A percentile compares a stretch with the other conserved stretches of the same genome.
Conservation (phyloP, 2,888 invertebrate genomes). For the Limnephilus marmoratus region DNA sequence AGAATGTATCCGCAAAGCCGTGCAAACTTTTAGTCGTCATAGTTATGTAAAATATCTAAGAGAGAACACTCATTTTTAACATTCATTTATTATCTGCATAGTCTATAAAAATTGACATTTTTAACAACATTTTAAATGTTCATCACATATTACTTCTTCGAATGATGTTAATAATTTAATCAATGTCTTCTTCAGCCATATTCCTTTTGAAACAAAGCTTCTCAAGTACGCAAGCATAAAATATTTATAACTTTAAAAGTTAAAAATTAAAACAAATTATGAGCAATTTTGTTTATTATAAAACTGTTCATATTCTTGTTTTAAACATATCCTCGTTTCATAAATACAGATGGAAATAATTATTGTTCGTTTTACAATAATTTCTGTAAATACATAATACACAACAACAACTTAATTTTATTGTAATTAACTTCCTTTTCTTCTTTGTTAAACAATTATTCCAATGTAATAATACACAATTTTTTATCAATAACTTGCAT, state of each 20-base stretch:
- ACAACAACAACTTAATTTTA: not conserved
- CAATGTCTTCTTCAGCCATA: not conserved
- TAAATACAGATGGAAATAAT: not conserved
- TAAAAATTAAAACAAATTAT: not conserved
- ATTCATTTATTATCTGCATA: slow-evolving; percentile 41
- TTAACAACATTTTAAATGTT: slow-evolving; percentile 44
- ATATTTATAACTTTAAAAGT: not conserved
- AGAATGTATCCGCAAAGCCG: not conserved
- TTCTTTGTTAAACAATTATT: not conserved
- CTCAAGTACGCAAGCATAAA: not conserved
- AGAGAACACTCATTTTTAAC: slow-evolving; percentile 30
- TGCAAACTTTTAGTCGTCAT: not conserved
- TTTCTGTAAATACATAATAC: not conserved
- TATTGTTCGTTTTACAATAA: not conserved
- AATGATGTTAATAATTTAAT: slow-evolving; percentile 26
- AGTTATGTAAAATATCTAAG: not conserved
- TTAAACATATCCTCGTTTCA: not conserved
- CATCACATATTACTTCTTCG: slow-evolving; percentile 28
- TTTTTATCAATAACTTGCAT: not conserved
- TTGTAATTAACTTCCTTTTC: not conserved
- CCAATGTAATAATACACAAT: not conserved
- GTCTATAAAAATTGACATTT: slow-evolving; percentile 52
- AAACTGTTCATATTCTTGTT: not conserved
- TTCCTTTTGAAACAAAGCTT: not conserved
- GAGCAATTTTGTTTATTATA: not conserved